Base-by-base conservation (phyloP, 2,113 vertebrate species). In the Silurus asotus region DNA sequence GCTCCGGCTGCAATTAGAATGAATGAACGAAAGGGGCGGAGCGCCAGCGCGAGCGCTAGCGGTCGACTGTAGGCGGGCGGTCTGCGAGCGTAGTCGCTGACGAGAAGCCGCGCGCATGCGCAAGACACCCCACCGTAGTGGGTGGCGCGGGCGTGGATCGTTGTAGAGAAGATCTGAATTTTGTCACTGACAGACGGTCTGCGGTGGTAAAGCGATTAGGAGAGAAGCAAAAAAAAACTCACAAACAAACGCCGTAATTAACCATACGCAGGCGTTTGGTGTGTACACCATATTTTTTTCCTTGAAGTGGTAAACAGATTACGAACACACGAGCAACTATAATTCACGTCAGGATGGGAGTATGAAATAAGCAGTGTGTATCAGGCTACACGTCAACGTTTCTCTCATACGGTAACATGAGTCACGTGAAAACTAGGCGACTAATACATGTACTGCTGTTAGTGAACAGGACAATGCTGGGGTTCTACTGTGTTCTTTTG, bases 11-110 rank as follows among this genome's bases (percentile, higher is more conserved):
- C 86, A 84, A 72, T 91, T 90, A 87, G 90, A 91, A 93, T 92
- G 79, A 45, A 76, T 86, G 86, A 91, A 81, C 94, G 92, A 94
- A 95, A 93, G 93, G 75, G 87, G 81, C 65, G 85, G 89, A 85
- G 91, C 84, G 15, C 45, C 37, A 79, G 74, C 4, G 92, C 45
- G 89, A 91, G 86, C 89, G 83, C 69, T 62, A 48, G 83, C 78
- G 83, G 74, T 83, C 82, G 37, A 86, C 72, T 74, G 89, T 91
- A 90, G 93, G 91, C 76, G 86, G 87, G 28, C 86, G 81, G 80
- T 81, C 51, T 88, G 92, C 85, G 81, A 93, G 92, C 94, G 93
- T 93, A 91, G 48, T 82, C 91, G n/a, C 49, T 95, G 94, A 95
- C 93, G 94, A 84, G 90, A 90, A 76, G 83, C 65, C 74, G 88